Evolutionary conservation across 2,113 vertebrate species (phyloP).

Genomic region (Toxotes jaculatrix): DNA sequence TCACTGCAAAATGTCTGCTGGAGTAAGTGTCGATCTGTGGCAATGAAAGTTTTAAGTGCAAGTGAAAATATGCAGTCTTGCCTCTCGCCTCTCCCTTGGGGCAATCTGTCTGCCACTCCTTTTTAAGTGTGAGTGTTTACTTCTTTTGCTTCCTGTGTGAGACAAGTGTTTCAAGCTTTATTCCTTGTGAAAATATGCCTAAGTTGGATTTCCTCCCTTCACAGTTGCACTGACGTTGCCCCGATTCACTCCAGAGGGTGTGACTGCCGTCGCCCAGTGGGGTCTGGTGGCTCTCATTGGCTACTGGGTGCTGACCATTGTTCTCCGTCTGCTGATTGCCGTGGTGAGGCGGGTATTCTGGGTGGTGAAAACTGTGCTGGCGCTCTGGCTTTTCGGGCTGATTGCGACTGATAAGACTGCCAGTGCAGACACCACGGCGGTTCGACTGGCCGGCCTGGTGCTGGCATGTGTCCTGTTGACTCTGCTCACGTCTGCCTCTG

Average conservation of each 20-base stretch:
- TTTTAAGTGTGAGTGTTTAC: constrained; percentile 14
- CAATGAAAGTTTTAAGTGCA: constrained; percentile 8
- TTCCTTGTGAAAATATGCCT: not conserved
- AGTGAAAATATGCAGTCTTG: constrained; percentile 50
- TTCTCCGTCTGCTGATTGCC: constrained; percentile 73
- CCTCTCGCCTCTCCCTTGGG: constrained; percentile 42
- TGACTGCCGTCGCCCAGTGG: constrained; percentile 81
- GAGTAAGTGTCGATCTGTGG: not conserved
- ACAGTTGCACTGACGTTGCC: constrained; percentile 76
- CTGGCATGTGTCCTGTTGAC: constrained; percentile 72
- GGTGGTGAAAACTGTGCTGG: constrained; percentile 77
- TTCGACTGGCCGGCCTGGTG: constrained; percentile 78
- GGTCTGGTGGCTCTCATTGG: constrained; percentile 80
- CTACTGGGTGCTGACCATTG: constrained; percentile 81
- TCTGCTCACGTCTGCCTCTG: constrained; percentile 63
- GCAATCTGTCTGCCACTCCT: constrained; percentile 46
- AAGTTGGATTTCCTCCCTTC: constrained; percentile 29
- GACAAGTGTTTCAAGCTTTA: not conserved
- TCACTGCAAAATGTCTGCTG: not conserved
- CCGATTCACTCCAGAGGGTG: constrained; percentile 83
- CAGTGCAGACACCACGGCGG: constrained; percentile 66
- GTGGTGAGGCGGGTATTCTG: constrained; percentile 80
- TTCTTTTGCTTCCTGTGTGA: not conserved
- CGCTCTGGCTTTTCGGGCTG: constrained; percentile 80
- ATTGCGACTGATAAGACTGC: constrained; percentile 77